phyloP scores from a whole-genome alignment of 1,140 invertebrate genomes.

The Pantala flavescens region DNA sequence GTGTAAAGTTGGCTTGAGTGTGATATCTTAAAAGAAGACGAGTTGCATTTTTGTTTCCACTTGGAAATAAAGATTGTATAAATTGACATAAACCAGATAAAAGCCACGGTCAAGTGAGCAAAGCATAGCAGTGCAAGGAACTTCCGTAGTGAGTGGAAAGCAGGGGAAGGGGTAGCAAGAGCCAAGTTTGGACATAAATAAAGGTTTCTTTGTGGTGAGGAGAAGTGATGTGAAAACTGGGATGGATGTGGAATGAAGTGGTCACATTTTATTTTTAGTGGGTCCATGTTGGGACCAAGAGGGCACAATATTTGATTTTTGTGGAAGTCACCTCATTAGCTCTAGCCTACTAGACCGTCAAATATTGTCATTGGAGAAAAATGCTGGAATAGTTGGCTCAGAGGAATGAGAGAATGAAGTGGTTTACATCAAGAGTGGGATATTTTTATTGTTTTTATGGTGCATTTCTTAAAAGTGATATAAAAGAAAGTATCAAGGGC shows the following conservation, averaged over 20 bases:
- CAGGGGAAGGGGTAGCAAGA: background rate
- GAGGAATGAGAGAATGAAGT: background rate
- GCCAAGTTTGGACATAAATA: background rate
- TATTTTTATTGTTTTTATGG: background rate
- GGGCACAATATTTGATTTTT: background rate
- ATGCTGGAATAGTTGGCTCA: too few species aligned
- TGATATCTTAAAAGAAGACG: background rate
- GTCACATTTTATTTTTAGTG: background rate
- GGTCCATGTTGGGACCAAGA: background rate
- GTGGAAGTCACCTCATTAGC: too few species aligned
- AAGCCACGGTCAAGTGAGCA: background rate
- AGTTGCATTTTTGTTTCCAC: background rate
- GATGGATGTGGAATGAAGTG: conserved; percentile 4
- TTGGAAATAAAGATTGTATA: background rate
- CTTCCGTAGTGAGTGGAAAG: background rate
- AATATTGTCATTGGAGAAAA: too few species aligned
- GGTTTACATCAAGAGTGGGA: background rate
- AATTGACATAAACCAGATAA: background rate
- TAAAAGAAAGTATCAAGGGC: background rate
- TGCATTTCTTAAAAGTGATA: background rate
- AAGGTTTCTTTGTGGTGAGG: background rate
- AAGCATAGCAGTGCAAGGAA: conserved; percentile 1
- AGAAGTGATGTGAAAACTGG: background rate
- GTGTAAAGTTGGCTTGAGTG: background rate
- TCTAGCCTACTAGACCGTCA: too few species aligned